A percentile compares a stretch with the other conserved stretches of the same genome.
Evolutionary conservation across 2,113 vertebrate species (phyloP).

Genomic region (Fulmarus glacialis): DNA sequence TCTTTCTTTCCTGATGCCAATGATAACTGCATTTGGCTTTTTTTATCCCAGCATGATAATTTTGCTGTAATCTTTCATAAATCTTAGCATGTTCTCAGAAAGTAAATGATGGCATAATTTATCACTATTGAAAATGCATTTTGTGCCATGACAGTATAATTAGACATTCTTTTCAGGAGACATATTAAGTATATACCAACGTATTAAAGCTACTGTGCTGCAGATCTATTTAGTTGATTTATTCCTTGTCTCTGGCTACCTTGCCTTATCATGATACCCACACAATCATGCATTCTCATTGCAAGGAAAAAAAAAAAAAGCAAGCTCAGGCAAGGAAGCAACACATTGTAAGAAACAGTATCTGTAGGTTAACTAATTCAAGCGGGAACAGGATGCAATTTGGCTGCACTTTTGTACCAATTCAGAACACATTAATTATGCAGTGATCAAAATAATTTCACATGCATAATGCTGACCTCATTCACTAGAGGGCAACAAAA

Average conservation of each 20-base stretch:
- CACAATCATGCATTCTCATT: constrained; percentile 1
- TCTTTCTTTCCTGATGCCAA: neutral
- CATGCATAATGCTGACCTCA: constrained; percentile 81
- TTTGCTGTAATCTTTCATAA: constrained; percentile 39
- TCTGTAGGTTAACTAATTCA: constrained; percentile 33
- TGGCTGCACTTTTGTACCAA: constrained; percentile 5
- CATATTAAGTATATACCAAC: constrained; percentile 72
- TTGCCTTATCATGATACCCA: constrained; percentile 56
- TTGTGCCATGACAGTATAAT: constrained; percentile 76
- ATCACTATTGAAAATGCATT: constrained; percentile 72
- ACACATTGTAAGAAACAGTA: neutral
- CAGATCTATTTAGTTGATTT: constrained; percentile 69
- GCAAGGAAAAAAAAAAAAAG: neutral
- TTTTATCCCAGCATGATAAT: neutral
- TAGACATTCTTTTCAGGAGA: constrained; percentile 76
- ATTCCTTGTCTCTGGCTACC: constrained; percentile 59
- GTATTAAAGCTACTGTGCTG: constrained; percentile 69
- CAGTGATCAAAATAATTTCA: constrained; percentile 69
- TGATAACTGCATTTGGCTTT: constrained; percentile 36
- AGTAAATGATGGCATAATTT: constrained; percentile 73
- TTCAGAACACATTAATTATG: constrained; percentile 73
- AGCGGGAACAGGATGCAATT: constrained; percentile 33
- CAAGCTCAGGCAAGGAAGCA: neutral
- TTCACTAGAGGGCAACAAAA: constrained; percentile 85
- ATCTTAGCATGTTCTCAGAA: constrained; percentile 53